Conservation (phyloP, 2,888 invertebrate genomes). For the Chrysomela aeneicollis region DNA sequence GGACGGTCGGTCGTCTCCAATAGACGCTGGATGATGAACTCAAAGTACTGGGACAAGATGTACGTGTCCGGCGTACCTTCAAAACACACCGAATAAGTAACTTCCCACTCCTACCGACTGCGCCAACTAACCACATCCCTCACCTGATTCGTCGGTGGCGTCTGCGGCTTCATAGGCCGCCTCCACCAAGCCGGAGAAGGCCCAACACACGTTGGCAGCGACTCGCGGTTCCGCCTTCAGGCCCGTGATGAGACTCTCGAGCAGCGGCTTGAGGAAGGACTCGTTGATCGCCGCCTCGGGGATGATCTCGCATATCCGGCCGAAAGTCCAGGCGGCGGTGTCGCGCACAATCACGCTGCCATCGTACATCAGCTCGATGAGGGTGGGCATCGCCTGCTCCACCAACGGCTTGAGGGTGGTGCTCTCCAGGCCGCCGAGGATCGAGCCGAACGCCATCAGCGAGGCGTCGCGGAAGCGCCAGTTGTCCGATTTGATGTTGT, state of each 20-base stretch:
- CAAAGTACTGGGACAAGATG: constrained; percentile 92
- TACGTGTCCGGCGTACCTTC: constrained; percentile 85
- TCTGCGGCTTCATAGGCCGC: constrained; percentile 94
- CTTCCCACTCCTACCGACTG: not conserved
- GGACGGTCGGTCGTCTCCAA: constrained; percentile 94
- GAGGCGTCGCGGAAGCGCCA: constrained; percentile 93
- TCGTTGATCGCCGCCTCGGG: constrained; percentile 94
- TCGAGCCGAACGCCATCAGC: constrained; percentile 96
- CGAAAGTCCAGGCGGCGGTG: constrained; percentile 95
- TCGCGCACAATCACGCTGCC: constrained; percentile 93
- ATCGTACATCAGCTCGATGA: constrained; percentile 96
- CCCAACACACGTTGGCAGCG: constrained; percentile 99
- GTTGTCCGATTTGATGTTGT: constrained; percentile 90
- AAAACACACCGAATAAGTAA: not conserved
- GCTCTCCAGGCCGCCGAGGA: constrained; percentile 84
- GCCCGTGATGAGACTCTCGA: constrained; percentile 85
- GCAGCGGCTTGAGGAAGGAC: constrained; percentile 79
- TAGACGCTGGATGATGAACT: constrained; percentile 85
- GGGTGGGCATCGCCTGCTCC: constrained; percentile 94
- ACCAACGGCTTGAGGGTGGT: constrained; percentile 90
- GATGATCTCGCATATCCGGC: constrained; percentile 96
- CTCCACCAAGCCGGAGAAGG: constrained; percentile 95
- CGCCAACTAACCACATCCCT: not conserved
- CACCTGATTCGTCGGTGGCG: constrained; percentile 65
- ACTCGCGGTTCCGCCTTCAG: constrained; percentile 94